A percentile compares a stretch with the other conserved stretches of the same genome.
phyloP scores from a whole-genome alignment of 35 echinoderm and acorn worm species.

The Acanthaster planci region DNA sequence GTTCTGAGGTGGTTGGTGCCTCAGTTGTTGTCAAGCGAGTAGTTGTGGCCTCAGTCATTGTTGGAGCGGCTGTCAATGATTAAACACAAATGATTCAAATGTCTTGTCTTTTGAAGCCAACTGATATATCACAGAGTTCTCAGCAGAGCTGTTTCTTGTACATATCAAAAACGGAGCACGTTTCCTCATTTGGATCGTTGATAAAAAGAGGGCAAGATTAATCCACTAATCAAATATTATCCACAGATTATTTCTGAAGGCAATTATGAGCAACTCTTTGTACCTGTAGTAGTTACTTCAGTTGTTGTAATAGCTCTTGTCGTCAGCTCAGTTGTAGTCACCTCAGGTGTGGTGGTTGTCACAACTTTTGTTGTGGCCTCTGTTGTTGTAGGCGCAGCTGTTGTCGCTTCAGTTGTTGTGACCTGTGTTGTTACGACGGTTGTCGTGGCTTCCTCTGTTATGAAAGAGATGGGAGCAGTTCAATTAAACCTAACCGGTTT shows the following conservation, averaged over 20 bases:
- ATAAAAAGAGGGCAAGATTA: not conserved
- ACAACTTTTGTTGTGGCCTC: not conserved
- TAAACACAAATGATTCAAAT: not conserved
- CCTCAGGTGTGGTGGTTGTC: not conserved
- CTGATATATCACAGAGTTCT: not conserved
- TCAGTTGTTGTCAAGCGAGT: not conserved
- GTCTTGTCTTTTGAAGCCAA: not conserved
- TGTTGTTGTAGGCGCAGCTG: not conserved
- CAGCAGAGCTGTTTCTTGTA: not conserved
- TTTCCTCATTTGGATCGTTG: not conserved
- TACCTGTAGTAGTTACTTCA: not conserved
- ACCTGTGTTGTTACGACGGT: not conserved
- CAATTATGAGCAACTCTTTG: not conserved
- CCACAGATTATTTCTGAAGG: not conserved
- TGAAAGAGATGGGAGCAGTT: no score
- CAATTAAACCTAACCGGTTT: no score
- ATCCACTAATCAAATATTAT: not conserved
- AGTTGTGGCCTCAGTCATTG: not conserved
- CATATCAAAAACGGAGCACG: not conserved
- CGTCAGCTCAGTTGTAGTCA: not conserved
- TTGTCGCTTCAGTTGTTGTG: not conserved
- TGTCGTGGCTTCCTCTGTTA: not conserved
- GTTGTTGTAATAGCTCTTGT: not conserved
- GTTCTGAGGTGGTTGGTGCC: constrained; percentile 1
- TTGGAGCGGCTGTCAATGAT: not conserved